Evolutionary conservation across 2,797 vertebrate species (phyloP), one percentile per base, ranked within the genome.

Genomic region (Typhlichthys eigenmanni): DNA sequence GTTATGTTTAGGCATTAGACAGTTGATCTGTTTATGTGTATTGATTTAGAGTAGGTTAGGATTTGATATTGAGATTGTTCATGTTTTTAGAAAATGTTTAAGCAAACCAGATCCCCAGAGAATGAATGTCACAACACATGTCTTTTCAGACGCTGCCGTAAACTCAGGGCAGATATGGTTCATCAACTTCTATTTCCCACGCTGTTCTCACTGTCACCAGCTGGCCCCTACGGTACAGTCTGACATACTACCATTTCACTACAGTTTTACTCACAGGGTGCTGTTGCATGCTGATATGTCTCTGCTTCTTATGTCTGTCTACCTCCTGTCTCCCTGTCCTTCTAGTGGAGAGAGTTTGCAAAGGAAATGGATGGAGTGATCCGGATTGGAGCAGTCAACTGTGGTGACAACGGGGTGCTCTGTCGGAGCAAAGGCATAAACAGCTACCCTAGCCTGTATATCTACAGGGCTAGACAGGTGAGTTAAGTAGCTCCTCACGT

Each of bases 161-260:
- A 94, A 93, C 76, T 98, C 97, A 2, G 96, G 97, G 80, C 96
- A 99, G 74, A 90, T 98, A 73, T 99, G 97, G 97, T 99, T 99
- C 87, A 90, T 99, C 80, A 99, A 99, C 88, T 99, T 99, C 80
- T 99, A 98, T 83, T 99, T 93, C 64, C 95, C 97, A 56, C 93
- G 95, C 43, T 99, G 97, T 69, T 98, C 97, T 0, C 97, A 99
- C 85, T 99, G 97, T 86, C 97, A 99, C 72, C 90, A 97, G 17
- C 92, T 99, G 68, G 97, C 96, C 71, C 96, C 97, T 3, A 96
- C 94, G 74, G 97, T 99, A 48, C 43, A 12, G 19, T 8, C n/a
- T 12, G 4, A 46, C 4, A 55, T 16, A 24, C 13, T 43, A 1
- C 56, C 16, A 48, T 38, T 38, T 38, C 34, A 38, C 7, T 38